These are phyloP conservation scores for Passer montanus DNA, from an alignment of 2,113 vertebrate species.

Conservation along the genomic window DNA sequence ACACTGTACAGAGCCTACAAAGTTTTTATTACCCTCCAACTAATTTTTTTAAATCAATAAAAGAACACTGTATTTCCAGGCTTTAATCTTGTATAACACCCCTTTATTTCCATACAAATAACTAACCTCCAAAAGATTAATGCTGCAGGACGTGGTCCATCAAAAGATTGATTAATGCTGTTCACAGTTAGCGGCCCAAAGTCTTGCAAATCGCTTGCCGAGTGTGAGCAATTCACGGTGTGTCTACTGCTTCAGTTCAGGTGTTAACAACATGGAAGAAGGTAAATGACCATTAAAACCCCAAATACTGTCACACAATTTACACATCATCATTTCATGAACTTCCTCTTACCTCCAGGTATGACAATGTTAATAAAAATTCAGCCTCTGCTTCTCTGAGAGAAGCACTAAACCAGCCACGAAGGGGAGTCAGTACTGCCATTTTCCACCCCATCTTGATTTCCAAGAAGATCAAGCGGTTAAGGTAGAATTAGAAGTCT, in stretches of 20 bases:
- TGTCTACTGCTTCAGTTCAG: neutral
- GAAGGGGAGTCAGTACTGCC: neutral
- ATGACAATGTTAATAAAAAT: neutral
- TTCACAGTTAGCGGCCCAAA: neutral
- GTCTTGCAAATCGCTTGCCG: neutral
- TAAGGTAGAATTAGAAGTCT: neutral
- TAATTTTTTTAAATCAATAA: neutral
- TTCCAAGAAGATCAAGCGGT: neutral
- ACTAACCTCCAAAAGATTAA: constrained; percentile 21
- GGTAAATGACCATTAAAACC: neutral
- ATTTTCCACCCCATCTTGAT: neutral
- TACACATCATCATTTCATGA: neutral
- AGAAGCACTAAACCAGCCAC: neutral
- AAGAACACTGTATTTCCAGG: neutral
- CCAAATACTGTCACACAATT: neutral
- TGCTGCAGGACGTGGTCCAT: neutral
- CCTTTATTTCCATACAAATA: neutral
- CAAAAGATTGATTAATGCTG: neutral
- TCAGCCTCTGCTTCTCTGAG: neutral
- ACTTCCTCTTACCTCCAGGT: neutral
- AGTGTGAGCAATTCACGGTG: neutral
- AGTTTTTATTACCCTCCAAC: neutral
- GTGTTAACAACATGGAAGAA: neutral
- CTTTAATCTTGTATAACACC: neutral
- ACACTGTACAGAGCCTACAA: neutral